phyloP scores from a whole-genome alignment of 1,140 invertebrate genomes.

The Solen grandis region DNA sequence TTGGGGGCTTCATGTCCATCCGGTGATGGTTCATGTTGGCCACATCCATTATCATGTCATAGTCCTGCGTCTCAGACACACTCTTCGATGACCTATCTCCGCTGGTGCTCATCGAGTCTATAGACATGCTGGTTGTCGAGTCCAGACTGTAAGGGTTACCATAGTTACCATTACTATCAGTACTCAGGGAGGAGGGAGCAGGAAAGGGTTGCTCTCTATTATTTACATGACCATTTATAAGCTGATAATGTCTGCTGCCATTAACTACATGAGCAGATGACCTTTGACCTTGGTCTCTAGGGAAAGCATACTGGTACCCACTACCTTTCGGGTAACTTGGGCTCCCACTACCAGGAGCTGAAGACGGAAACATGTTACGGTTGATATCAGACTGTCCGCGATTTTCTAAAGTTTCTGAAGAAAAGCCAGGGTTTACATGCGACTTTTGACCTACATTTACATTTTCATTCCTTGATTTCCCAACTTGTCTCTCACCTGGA shows the following conservation, averaged over 20 bases:
- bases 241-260: background rate
- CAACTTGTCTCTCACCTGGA: conserved; percentile 33
- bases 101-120: conserved; percentile 49
- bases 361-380: background rate
- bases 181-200: background rate
- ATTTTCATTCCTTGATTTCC: conserved; percentile 28
- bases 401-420: conserved; percentile 31
- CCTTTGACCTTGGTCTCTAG: conserved; percentile 6
- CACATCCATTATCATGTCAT: conserved; percentile 37
- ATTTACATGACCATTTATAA: background rate
- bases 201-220: conserved; percentile 1
- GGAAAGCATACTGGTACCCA: conserved; percentile 12
- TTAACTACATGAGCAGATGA: conserved; percentile 3
- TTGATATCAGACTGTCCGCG: conserved; percentile 4
- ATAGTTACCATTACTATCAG: conserved; percentile 15
- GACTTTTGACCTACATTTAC: conserved; percentile 33
- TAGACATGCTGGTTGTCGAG: conserved; percentile 39
- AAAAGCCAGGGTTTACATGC: conserved; percentile 42
- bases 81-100: conserved; percentile 45
- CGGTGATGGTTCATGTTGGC: background rate
- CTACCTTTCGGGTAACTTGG: conserved; percentile 23
- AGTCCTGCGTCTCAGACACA: conserved; percentile 28
- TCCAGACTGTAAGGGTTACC: conserved; percentile 7
- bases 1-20: conserved; percentile 29
- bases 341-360: background rate